A percentile compares a stretch with the other conserved stretches of the same genome.
Evolutionary conservation across 2,113 vertebrate species (phyloP).

Genomic region (Nannospalax galili): DNA sequence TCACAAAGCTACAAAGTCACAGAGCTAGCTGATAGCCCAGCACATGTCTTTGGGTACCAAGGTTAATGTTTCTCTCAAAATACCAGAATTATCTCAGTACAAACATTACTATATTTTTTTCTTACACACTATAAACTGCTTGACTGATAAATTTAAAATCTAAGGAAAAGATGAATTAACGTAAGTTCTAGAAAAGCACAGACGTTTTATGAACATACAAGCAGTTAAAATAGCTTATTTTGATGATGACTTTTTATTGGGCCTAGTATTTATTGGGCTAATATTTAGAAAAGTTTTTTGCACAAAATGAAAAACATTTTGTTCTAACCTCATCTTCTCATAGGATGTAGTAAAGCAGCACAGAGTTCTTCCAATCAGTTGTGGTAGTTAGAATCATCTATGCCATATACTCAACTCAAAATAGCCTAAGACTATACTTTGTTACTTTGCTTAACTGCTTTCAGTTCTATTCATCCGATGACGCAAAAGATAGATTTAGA

Average conservation of each 20-base stretch:
- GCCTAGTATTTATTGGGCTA: neutral
- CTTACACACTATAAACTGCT: neutral
- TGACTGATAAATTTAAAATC: conserved; percentile 10
- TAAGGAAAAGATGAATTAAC: neutral
- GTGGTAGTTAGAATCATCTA: neutral
- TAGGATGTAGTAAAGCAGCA: neutral
- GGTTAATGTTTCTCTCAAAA: neutral
- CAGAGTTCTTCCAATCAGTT: neutral
- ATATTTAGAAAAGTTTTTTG: neutral
- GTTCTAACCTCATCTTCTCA: conserved; percentile 28
- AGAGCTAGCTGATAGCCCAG: neutral
- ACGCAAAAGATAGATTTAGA: neutral
- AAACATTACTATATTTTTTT: neutral
- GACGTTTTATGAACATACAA: neutral
- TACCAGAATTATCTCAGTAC: neutral
- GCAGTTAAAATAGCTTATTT: neutral
- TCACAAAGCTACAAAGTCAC: conserved; percentile 18
- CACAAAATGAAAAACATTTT: conserved; percentile 26
- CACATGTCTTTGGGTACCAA: neutral
- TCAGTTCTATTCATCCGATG: neutral
- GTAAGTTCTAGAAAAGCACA: neutral
- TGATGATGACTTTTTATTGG: neutral
- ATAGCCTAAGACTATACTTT: conserved; percentile 12
- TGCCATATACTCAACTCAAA: neutral
- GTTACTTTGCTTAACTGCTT: conserved; percentile 35